Percentiles rank a stretch among this genome's conserved stretches.
Conservation (phyloP, 2,888 invertebrate species). For the Agrilus biguttatus region DNA sequence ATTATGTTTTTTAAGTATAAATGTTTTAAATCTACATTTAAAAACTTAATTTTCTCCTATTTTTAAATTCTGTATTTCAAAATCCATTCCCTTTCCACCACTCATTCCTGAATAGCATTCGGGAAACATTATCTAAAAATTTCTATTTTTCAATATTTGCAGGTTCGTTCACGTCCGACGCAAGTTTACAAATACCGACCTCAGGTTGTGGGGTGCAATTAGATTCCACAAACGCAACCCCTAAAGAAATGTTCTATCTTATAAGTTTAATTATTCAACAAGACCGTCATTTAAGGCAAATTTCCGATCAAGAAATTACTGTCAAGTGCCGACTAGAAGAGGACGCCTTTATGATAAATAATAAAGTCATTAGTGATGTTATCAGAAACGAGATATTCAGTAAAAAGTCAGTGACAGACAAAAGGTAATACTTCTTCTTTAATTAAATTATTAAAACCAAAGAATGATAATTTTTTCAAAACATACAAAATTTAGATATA, state of each 20-base stretch:
- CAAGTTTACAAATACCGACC: constrained; percentile 36
- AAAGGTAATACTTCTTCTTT: neutral
- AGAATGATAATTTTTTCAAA: no score
- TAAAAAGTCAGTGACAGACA: constrained; percentile 1
- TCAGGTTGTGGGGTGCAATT: constrained; percentile 58
- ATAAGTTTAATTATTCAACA: constrained; percentile 59
- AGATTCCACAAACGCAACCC: constrained; percentile 30
- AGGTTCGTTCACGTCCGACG: neutral
- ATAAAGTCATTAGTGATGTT: constrained; percentile 38
- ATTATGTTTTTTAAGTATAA: no score
- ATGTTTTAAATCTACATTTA: no score
- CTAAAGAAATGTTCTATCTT: constrained; percentile 44
- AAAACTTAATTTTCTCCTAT: no score
- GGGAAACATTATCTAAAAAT: no score
- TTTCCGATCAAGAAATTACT: constrained; percentile 51
- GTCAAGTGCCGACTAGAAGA: constrained; percentile 46
- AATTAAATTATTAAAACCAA: no score
- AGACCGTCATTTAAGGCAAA: constrained; percentile 58
- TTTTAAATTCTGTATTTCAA: no score
- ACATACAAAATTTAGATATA: no score
- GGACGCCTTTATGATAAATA: constrained; percentile 40
- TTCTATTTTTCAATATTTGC: neutral
- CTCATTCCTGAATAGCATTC: no score
- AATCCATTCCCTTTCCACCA: no score
- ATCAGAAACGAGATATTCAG: constrained; percentile 31